Conservation (phyloP, 2,797 vertebrate species). For the Novumbra hubbsi region DNA sequence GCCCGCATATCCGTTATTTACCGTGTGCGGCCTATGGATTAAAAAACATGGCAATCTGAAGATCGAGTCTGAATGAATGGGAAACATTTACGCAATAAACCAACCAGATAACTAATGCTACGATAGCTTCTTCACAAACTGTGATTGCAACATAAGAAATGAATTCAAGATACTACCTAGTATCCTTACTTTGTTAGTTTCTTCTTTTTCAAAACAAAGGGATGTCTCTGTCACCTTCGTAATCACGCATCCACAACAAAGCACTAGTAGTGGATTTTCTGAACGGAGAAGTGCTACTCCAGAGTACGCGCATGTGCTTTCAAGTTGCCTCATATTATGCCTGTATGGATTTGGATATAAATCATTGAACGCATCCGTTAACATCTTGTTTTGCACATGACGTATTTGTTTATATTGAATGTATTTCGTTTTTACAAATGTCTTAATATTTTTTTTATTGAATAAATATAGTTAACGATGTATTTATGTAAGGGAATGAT, state of each 20-base stretch:
- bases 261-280: background rate
- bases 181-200: conserved; percentile 56
- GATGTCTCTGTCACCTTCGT: conserved; percentile 36
- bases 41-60: background rate
- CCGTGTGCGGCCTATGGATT: background rate
- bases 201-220: conserved; percentile 42
- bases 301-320: background rate
- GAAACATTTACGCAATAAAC: background rate
- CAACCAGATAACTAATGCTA: background rate
- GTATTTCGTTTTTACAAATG: background rate
- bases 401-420: background rate
- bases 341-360: conserved; percentile 33
- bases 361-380: background rate
- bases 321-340: conserved; percentile 35
- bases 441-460: no score
- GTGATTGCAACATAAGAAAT: conserved; percentile 1
- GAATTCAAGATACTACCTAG: conserved; percentile 53
- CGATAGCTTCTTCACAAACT: background rate
- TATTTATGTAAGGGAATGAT: background rate
- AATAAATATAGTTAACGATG: background rate
- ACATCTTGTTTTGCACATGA: background rate
- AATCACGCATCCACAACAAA: conserved; percentile 43
- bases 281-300: no score
- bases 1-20: background rate
- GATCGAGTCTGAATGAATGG: background rate